Conservation (phyloP, 2,797 vertebrate species). For the Argyrosomus regius region DNA sequence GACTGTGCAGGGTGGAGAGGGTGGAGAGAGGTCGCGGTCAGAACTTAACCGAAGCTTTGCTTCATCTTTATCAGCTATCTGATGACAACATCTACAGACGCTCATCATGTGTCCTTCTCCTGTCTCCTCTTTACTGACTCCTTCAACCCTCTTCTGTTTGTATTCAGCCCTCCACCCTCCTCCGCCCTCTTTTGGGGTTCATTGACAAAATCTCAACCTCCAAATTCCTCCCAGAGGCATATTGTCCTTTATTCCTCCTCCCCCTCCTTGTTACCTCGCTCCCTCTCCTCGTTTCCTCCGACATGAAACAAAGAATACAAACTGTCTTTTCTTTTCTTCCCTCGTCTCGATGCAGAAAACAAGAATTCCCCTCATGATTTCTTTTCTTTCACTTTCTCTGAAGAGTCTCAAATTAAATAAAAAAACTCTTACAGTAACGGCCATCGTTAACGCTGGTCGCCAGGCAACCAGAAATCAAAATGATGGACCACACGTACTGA, state of each 20-base stretch:
- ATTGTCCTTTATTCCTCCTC: not conserved
- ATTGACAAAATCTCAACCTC: constrained; percentile 12
- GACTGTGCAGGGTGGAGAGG: no score
- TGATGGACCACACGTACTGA: constrained; percentile 6
- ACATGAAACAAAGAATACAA: no score
- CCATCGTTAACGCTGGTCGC: not conserved
- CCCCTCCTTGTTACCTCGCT: constrained; percentile 3
- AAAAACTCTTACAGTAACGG: not conserved
- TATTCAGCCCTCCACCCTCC: not conserved
- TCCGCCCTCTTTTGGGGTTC: constrained; percentile 22
- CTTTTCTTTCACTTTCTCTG: not conserved
- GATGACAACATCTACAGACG: not conserved
- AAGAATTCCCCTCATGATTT: not conserved
- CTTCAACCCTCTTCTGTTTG: not conserved
- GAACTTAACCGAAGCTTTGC: no score
- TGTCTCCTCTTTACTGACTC: not conserved
- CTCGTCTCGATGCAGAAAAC: not conserved
- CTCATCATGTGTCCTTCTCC: not conserved
- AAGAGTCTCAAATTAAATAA: constrained; percentile 4
- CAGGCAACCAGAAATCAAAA: not conserved
- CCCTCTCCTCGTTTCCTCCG: not conserved
- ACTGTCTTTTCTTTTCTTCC: not conserved
- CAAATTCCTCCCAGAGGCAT: constrained; percentile 20
- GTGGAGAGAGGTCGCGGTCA: no score
- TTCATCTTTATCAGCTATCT: no score